Conservation (phyloP, 2,113 vertebrate genomes). For the Tor tambroides region DNA sequence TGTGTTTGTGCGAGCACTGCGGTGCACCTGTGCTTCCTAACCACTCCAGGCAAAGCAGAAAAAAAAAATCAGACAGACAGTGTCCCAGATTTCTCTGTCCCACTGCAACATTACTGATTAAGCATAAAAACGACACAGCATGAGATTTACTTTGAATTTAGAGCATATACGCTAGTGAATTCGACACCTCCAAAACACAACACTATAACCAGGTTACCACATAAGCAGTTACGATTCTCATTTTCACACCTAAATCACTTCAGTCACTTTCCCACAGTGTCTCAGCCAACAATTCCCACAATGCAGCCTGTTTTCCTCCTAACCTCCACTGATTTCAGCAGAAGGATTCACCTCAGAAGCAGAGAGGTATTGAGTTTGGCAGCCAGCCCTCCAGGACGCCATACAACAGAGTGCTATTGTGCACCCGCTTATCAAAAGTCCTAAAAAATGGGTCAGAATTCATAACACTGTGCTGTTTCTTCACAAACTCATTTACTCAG, state of each 20-base stretch:
- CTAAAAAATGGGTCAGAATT: slow-evolving; percentile 36
- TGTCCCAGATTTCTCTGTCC: slow-evolving; percentile 3
- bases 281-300: slow-evolving; percentile 44
- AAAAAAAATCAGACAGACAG: neutral
- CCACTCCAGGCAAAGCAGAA: neutral
- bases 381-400: neutral
- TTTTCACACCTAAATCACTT: slow-evolving; percentile 40
- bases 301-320: slow-evolving; percentile 28
- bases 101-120: neutral
- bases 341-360: slow-evolving; percentile 19
- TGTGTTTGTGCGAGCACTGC: neutral
- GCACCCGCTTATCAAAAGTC: slow-evolving; percentile 21
- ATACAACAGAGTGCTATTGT: slow-evolving; percentile 42
- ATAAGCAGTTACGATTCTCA: neutral
- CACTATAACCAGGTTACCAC: neutral
- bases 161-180: neutral
- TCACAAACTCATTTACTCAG: slow-evolving; percentile 29
- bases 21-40: slow-evolving; percentile 5
- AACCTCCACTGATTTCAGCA: slow-evolving; percentile 22
- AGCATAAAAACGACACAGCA: slow-evolving; percentile 12
- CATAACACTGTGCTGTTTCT: slow-evolving; percentile 18
- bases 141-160: neutral
- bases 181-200: neutral
- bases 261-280: slow-evolving; percentile 44
- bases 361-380: neutral